Evolutionary conservation across 1,140 invertebrate species (phyloP).

Genomic region (Macrostomum lignano): DNA sequence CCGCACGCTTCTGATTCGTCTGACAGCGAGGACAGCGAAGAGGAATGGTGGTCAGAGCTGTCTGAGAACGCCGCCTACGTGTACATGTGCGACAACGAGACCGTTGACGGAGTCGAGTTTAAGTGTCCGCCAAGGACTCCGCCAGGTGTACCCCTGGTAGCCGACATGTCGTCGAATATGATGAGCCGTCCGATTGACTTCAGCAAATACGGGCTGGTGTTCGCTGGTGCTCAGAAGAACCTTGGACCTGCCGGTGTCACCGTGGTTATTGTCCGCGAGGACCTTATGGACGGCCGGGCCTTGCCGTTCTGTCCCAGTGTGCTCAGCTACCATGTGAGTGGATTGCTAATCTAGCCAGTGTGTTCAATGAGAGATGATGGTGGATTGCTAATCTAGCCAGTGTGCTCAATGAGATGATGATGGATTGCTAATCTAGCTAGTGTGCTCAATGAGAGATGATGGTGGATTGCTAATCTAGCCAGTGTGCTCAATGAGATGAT

Average conservation of each 20-base stretch:
- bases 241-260: slow-evolving; percentile 72
- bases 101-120: slow-evolving; percentile 80
- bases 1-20: too few relatives aligned
- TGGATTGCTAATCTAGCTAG: too few relatives aligned
- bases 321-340: too few relatives aligned
- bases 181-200: slow-evolving; percentile 58
- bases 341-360: too few relatives aligned
- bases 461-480: too few relatives aligned
- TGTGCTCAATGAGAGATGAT: too few relatives aligned
- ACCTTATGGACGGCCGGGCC: slow-evolving; percentile 48
- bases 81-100: slow-evolving; percentile 89
- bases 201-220: slow-evolving; percentile 71
- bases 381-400: too few relatives aligned
- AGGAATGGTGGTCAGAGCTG: slow-evolving; percentile 40
- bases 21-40: slow-evolving; percentile 21
- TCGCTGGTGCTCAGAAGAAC: slow-evolving; percentile 88
- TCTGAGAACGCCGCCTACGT: slow-evolving; percentile 73
- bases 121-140: slow-evolving; percentile 43
- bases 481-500: too few relatives aligned
- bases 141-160: slow-evolving; percentile 54
- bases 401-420: too few relatives aligned
- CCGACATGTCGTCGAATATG: slow-evolving; percentile 90
- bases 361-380: too few relatives aligned
- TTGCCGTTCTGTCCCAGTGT: slow-evolving; percentile 44
- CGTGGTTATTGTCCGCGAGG: slow-evolving; percentile 64